Evolutionary conservation across 2,113 vertebrate species (phyloP), one percentile per base, ranked within the genome.

Genomic region (Gallinago undulata): DNA sequence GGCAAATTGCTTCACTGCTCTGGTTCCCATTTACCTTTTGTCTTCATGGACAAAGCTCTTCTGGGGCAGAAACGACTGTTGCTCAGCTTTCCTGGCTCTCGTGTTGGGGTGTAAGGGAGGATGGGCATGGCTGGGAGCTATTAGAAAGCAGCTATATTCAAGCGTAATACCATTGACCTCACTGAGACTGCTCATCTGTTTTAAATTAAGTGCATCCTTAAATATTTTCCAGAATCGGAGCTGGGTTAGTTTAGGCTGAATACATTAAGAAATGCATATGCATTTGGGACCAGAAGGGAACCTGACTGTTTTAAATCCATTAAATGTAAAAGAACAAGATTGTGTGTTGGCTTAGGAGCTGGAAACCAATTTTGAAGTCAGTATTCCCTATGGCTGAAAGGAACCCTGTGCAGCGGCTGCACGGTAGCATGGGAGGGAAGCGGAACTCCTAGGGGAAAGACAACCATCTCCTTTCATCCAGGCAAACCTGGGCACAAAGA

Each of bases 161-260:
- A 35, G 27, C 3, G 0, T 47, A 60, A 77, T 88, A 79, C 23
- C 27, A 24, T 24, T 94, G 89, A 80, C 87, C 75, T 95, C 63
- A 9, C 62, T 62, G 88, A 84, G 82, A 24, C 68, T 84, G 56
- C 37, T 92, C 94, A 92, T 16, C 10, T 94, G 87, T 87, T 94
- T 90, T 70, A 77, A 70, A 95, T 95, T 90, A 88, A 90, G 79
- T 24, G 12, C 2, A 2, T 87, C 85, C 59, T 91, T 96, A 74
- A 93, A 73, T 72, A 70, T 86, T 90, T 92, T 94, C 85, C 80
- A 68, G 75, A 93, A 95, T 84, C 0, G 0, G 75, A 91, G n/a
- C 60, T 95, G 85, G 30, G 50, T 90, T 95, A 33, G 68, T 88
- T 93, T 96, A 94, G 75, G 23, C 78, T 85, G 82, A 67, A 77